A percentile compares a stretch with the other conserved stretches of the same genome.
These are phyloP conservation scores for Cheilosia scutellata DNA, from an alignment of 2,888 invertebrate species.

Conservation along the genomic window DNA sequence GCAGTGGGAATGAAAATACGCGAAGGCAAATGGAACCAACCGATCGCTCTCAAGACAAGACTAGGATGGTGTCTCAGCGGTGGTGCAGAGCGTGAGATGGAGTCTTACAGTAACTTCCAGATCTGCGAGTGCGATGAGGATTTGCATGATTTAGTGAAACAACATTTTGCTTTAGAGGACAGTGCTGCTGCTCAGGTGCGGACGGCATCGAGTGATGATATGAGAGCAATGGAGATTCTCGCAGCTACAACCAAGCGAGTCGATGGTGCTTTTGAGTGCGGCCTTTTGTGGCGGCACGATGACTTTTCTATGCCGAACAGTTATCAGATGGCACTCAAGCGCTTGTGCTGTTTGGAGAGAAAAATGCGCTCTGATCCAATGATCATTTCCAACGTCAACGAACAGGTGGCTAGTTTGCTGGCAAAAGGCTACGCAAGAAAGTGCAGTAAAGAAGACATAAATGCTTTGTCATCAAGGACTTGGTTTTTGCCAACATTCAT, in stretches of 20 bases:
- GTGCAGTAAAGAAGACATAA: not conserved
- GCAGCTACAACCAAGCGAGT: slow-evolving; percentile 37
- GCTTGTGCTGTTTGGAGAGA: slow-evolving; percentile 59
- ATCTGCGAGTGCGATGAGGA: slow-evolving; percentile 34
- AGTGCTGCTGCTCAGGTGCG: not conserved
- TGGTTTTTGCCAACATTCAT: slow-evolving; percentile 78
- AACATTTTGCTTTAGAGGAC: not conserved
- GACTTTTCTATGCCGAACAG: slow-evolving; percentile 33
- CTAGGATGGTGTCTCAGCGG: slow-evolving; percentile 29
- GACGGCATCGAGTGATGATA: not conserved
- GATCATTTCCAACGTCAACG: slow-evolving; percentile 29
- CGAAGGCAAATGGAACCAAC: slow-evolving; percentile 16
- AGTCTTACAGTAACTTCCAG: slow-evolving; percentile 3
- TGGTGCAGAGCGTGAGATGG: not conserved
- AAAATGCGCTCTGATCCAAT: slow-evolving; percentile 44
- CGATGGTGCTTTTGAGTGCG: slow-evolving; percentile 59
- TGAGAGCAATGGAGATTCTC: slow-evolving; percentile 25
- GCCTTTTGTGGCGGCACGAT: slow-evolving; percentile 74
- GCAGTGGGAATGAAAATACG: slow-evolving; percentile 9
- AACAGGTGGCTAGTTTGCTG: slow-evolving; percentile 57
- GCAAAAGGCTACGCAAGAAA: slow-evolving; percentile 70
- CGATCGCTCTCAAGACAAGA: slow-evolving; percentile 13
- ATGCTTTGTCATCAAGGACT: slow-evolving; percentile 30
- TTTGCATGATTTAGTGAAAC: not conserved
- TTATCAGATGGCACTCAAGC: slow-evolving; percentile 50